phyloP scores from a whole-genome alignment of 2,888 invertebrate species.

The Carabus problematicus region DNA sequence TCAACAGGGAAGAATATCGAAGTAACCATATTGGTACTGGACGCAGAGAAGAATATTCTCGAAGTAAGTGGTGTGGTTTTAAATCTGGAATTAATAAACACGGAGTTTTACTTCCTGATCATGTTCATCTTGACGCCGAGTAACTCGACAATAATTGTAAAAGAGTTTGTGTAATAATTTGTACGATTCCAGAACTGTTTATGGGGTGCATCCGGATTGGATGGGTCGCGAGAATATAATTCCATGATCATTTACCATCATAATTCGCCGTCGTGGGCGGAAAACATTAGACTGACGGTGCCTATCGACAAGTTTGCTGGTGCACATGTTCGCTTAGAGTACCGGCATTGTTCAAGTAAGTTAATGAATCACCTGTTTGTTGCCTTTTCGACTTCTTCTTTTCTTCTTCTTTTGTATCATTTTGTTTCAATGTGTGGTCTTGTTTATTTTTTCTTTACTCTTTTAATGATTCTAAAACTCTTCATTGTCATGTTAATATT shows the following conservation, averaged over 20 bases:
- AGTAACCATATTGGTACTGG: slow-evolving; percentile 81
- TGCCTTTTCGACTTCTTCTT: not conserved
- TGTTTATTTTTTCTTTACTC: not conserved
- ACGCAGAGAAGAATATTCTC: slow-evolving; percentile 76
- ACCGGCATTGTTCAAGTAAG: slow-evolving; percentile 92
- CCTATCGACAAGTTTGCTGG: slow-evolving; percentile 91
- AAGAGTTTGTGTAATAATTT: slow-evolving; percentile 50
- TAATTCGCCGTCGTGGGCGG: slow-evolving; percentile 92
- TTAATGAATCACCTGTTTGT: slow-evolving; percentile 46
- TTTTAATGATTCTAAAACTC: not conserved
- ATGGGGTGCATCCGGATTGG: slow-evolving; percentile 85
- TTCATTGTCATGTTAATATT: not conserved
- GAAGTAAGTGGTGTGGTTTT: slow-evolving; percentile 65
- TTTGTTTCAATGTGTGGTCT: too few species aligned
- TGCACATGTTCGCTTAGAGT: slow-evolving; percentile 91
- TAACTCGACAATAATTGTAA: too few species aligned
- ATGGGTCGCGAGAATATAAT: slow-evolving; percentile 77
- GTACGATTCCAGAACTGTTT: slow-evolving; percentile 72
- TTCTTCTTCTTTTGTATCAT: slow-evolving; percentile 14
- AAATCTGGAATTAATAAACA: too few species aligned
- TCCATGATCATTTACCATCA: slow-evolving; percentile 93
- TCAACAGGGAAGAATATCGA: slow-evolving; percentile 94
- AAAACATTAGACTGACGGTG: slow-evolving; percentile 84
- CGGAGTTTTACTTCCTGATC: too few species aligned
- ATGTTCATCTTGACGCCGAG: too few species aligned